Evolutionary conservation across 2,888 invertebrate species (phyloP), one percentile per base, ranked within the genome.

Genomic region (Opisthograptis luteolata): DNA sequence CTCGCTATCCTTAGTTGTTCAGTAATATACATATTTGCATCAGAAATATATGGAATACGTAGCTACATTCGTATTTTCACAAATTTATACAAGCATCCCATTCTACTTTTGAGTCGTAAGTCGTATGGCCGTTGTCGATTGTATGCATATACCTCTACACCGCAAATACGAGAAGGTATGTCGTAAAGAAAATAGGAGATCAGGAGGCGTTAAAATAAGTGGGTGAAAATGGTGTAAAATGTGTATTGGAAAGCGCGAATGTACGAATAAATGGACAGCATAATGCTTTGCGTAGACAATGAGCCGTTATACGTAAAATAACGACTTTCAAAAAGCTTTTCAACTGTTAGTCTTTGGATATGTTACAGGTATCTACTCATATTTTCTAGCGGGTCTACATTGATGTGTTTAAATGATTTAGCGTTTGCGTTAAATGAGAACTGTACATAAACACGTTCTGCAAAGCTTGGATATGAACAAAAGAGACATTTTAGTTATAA

Each of bases 221-320:
- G 52, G 60, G 61, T 63, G 60, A 66, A 68, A 70, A 61, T 56
- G 60, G 60, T 61, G 67, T 58, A 62, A 68, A 58, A 58, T 58
- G 56, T 66, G 65, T 68, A 72, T 70, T 64, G 57, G 58, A 71
- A 30, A 71, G 68, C 64, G 67, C 60, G 70, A 72, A 72, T 66
- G 63, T 65, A 66, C 51, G 62, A 66, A 71, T 73, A 71, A 66
- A 59, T 64, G 59, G 66, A 67, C 66, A 68, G 62, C 60, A 62
- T 68, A 72, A 71, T 68, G 67, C 63, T 60, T 63, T 62, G 49
- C 49, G 47, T 58, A 64, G 68, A 73, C 70, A 77, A 79, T 76
- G 61, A 64, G 62, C 67, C 66, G 65, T 71, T 66, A 67, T 68
- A 67, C 66, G 60, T 67, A 63, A 64, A 68, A 69, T 65, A 62